These are phyloP conservation scores for Drosophila nigricruria DNA, from an alignment of 2,888 invertebrate genomes.

Conservation along the genomic window DNA sequence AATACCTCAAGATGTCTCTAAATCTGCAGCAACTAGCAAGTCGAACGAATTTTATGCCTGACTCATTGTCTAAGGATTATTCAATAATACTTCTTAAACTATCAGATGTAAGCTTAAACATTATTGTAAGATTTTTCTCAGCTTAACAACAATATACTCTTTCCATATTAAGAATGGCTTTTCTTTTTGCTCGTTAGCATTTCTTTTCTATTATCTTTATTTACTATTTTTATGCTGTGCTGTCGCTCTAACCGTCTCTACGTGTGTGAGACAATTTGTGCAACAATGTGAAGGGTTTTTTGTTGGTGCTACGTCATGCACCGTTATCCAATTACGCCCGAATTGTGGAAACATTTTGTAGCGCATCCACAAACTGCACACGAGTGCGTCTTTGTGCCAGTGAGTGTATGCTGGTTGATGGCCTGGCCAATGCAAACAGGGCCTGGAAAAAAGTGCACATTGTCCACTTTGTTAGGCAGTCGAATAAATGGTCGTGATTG, in stretches of 20 bases:
- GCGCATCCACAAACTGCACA: conserved; percentile 8
- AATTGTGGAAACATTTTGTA: conserved; percentile 56
- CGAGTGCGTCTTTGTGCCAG: conserved; percentile 8
- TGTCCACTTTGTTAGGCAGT: conserved; percentile 62
- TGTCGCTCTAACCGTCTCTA: conserved; percentile 9
- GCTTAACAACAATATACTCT: conserved; percentile 1
- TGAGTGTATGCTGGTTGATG: conserved; percentile 40
- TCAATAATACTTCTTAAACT: not conserved
- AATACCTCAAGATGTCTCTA: not conserved
- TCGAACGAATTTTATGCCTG: not conserved
- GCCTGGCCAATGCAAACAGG: conserved; percentile 51
- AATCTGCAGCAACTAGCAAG: not conserved
- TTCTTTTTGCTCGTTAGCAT: conserved; percentile 14
- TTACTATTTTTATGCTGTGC: not conserved
- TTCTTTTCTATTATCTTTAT: conserved; percentile 1
- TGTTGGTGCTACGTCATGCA: conserved; percentile 43
- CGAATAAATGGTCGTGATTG: conserved; percentile 60
- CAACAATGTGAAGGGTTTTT: conserved; percentile 47
- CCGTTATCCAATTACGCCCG: conserved; percentile 52
- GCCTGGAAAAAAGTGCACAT: conserved; percentile 36
- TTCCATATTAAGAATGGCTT: not conserved
- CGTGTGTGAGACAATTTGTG: conserved; percentile 38
- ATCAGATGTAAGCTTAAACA: not conserved
- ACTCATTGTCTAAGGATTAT: too few relatives aligned
- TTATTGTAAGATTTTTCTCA: too few relatives aligned